Conservation (phyloP, 1,140 invertebrate species). For the Leptestheria dahalacensis region DNA sequence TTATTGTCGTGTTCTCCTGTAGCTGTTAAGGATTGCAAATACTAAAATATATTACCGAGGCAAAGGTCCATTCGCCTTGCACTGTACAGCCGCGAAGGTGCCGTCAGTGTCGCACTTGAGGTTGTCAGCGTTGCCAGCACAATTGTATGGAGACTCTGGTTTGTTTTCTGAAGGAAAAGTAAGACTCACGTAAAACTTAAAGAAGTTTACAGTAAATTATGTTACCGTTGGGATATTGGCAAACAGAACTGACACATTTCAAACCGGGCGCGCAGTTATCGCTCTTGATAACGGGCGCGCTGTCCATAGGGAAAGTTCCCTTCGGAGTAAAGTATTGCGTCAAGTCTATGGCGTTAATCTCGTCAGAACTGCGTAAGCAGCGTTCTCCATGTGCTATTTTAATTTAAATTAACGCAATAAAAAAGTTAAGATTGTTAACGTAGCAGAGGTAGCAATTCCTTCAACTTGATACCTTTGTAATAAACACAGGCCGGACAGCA, state of each 20-base stretch:
- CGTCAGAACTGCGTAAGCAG: not conserved
- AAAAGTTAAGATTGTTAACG: too few relatives aligned
- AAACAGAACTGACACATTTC: not conserved
- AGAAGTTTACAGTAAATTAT: not conserved
- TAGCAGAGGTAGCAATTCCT: too few relatives aligned
- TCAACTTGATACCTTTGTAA: conserved; percentile 1
- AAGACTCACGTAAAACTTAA: not conserved
- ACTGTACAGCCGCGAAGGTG: conserved; percentile 14
- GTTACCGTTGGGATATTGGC: not conserved
- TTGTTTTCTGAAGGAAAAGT: not conserved
- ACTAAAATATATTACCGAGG: conserved; percentile 2
- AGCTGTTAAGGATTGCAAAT: not conserved
- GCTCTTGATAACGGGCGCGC: not conserved
- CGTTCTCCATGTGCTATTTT: not conserved
- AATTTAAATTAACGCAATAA: not conserved
- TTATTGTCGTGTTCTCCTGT: not conserved
- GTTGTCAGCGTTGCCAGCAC: too few relatives aligned
- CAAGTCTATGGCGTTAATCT: not conserved
- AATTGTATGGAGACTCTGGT: not conserved
- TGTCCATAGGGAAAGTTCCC: not conserved
- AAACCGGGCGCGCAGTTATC: not conserved
- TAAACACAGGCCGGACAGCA: conserved; percentile 13
- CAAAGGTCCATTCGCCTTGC: conserved; percentile 3
- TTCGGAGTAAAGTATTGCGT: not conserved
- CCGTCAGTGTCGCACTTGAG: conserved; percentile 16